Evolutionary conservation across 2,797 vertebrate species (phyloP), one percentile per base, ranked within the genome.

Genomic region (Coranthus polyacanthus): DNA sequence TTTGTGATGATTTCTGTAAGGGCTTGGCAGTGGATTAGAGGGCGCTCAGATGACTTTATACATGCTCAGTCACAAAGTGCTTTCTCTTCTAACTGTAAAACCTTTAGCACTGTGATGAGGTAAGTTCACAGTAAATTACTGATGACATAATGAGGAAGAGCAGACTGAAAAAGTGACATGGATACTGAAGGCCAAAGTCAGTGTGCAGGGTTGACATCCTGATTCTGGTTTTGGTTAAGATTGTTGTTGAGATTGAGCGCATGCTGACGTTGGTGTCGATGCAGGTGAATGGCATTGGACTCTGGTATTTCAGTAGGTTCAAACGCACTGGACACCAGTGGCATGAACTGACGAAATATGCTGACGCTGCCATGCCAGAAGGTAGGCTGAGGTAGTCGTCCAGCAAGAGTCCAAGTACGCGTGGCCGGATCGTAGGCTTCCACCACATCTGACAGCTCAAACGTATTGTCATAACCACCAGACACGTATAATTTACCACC

Each of bases 281-380:
- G 95, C 60, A 96, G 75, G 6, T 88, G 86, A 10, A 95, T 93
- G 82, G 88, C 41, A 24, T 95, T 93, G 1, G 71, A 81, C 52
- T 93, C 90, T 0, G 94, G 93, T 2, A 85, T 41, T 77, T 96
- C 94, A 1, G 92, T 50, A 9, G 94, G 72, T 0, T 95, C 93
- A 0, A 96, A 96, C 0, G 93, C 89, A 13, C 84, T 91, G 0
- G 90, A 89, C 7, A 96, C 94, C 56, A 94, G 93, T 0, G 98
- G 98, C 98, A 99, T 98, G 92, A 99, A 99, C 93, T 99, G 98
- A 1, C 97, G 95, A 90, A 99, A 99, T 42, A 99, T 99, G 93
- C 97, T 99, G 90, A 99, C 98, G 0, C 96, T 98, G 91, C 97
- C 96, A 0, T 99, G 98, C 98, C 98, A 99, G 92, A 99, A 99